A percentile compares a stretch with the other conserved stretches of the same genome.
phyloP scores from a whole-genome alignment of 2,113 vertebrate species.

The Upupa epops region DNA sequence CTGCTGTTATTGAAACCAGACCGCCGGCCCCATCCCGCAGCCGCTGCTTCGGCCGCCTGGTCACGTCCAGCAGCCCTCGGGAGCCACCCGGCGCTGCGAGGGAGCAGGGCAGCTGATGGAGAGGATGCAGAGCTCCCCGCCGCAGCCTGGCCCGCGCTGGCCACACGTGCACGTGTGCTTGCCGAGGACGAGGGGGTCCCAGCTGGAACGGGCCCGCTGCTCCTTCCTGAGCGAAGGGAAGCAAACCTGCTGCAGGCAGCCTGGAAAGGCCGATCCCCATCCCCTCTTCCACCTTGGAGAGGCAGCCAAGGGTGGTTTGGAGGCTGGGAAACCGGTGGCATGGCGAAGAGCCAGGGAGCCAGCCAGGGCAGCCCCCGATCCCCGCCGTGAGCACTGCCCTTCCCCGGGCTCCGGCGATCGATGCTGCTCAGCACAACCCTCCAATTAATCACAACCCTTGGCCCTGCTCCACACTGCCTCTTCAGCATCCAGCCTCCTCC shows the following conservation, averaged over 20 bases:
- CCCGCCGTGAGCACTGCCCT: neutral
- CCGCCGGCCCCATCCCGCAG: neutral
- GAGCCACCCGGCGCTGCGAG: neutral
- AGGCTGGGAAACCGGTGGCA: neutral
- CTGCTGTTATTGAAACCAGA: slow-evolving; percentile 71
- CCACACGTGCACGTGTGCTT: neutral
- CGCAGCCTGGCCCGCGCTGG: neutral
- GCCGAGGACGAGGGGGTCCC: neutral
- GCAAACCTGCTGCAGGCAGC: neutral
- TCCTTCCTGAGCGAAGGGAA: neutral
- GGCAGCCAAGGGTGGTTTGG: neutral
- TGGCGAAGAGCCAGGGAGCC: too few relatives aligned
- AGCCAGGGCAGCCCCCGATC: too few relatives aligned
- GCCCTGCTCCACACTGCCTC: neutral
- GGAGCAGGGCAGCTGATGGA: neutral
- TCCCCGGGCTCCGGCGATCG: neutral
- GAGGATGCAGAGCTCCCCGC: neutral
- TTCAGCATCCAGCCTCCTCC: neutral
- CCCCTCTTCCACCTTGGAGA: accelerated
- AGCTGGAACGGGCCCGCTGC: accelerated
- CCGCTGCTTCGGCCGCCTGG: neutral
- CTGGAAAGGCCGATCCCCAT: neutral
- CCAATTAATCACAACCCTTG: slow-evolving; percentile 5
- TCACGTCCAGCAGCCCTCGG: slow-evolving; percentile 35
- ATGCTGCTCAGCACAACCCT: slow-evolving; percentile 1